A percentile compares a stretch with the other conserved stretches of the same genome.
These are phyloP conservation scores for Lutjanus erythropterus DNA, from an alignment of 2,113 vertebrate species.

Conservation along the genomic window DNA sequence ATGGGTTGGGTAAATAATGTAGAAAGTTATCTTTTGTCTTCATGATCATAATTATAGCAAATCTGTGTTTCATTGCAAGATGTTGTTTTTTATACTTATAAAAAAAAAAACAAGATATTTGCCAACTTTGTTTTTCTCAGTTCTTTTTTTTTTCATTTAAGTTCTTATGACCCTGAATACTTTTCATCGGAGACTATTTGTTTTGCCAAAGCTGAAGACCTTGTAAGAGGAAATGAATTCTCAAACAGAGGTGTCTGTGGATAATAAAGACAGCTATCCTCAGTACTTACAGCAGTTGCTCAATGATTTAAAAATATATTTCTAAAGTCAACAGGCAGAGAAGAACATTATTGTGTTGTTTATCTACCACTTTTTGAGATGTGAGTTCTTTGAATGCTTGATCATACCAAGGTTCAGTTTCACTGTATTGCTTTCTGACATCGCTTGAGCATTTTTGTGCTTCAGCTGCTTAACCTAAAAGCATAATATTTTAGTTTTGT, in stretches of 20 bases:
- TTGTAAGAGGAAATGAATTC: slow-evolving; percentile 28
- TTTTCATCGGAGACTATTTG: slow-evolving; percentile 32
- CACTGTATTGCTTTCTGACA: neutral
- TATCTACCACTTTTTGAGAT: neutral
- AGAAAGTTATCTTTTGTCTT: neutral
- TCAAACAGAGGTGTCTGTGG: slow-evolving; percentile 9
- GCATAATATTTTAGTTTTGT: neutral
- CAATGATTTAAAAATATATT: slow-evolving; percentile 14
- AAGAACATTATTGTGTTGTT: neutral
- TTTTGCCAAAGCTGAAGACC: slow-evolving; percentile 36
- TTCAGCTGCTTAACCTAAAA: slow-evolving; percentile 4
- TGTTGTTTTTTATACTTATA: neutral
- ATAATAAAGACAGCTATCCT: slow-evolving; percentile 13
- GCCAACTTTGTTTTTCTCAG: neutral
- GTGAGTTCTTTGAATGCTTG: neutral
- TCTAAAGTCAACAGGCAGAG: neutral
- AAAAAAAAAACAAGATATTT: neutral
- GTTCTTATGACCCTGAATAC: slow-evolving; percentile 19
- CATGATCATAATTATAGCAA: neutral
- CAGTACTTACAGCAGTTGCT: neutral
- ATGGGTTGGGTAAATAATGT: slow-evolving; percentile 31
- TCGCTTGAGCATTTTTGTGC: neutral
- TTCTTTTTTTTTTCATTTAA: neutral
- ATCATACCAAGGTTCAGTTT: neutral
- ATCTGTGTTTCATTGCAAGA: neutral